These are phyloP conservation scores for Eupithecia subumbrata DNA, from an alignment of 2,888 invertebrate genomes.

Conservation along the genomic window DNA sequence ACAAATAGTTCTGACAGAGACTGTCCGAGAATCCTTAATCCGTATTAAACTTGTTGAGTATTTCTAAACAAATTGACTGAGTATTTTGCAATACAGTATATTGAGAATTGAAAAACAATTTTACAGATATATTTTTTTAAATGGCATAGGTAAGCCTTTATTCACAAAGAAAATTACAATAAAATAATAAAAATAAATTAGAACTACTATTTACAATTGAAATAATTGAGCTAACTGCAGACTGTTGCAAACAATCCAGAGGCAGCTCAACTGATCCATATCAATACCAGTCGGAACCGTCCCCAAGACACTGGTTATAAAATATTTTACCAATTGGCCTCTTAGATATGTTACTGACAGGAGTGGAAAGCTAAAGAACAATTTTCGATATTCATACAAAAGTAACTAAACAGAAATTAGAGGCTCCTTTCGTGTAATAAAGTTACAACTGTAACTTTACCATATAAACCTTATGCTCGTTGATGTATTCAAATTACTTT, in stretches of 20 bases:
- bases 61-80: constrained; percentile 1
- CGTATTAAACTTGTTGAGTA: background rate
- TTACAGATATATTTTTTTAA: too few species aligned
- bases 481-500: constrained; percentile 56
- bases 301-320: too few species aligned
- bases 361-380: constrained; percentile 9
- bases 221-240: too few species aligned
- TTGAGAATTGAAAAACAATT: constrained; percentile 9
- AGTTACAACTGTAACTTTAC: constrained; percentile 28
- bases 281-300: too few species aligned
- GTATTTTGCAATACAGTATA: background rate
- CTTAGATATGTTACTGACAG: background rate
- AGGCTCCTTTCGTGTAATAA: constrained; percentile 22
- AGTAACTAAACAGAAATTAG: constrained; percentile 16
- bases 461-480: constrained; percentile 38
- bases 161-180: too few species aligned
- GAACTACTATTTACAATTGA: too few species aligned
- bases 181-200: too few species aligned
- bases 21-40: background rate
- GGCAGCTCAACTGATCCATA: too few species aligned
- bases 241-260: too few species aligned
- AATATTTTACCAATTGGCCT: background rate
- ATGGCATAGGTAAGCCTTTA: too few species aligned
- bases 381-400: constrained; percentile 13
- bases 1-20: background rate